phyloP scores from a whole-genome alignment of 2,113 vertebrate genomes.

The Genyomyrus donnyi region DNA sequence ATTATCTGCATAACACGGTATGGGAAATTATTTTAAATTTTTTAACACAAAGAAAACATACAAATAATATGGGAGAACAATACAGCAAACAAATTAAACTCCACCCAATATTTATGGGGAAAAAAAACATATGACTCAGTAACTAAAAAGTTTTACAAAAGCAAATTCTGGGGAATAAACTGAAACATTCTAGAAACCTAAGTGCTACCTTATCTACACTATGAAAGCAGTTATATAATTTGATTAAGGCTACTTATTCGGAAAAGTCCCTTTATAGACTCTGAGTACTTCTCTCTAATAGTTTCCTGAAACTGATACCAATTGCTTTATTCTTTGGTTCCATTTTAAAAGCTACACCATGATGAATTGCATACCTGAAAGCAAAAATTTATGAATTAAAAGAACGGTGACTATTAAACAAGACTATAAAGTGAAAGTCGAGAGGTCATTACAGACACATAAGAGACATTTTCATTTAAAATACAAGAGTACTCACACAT shows the following conservation, averaged over 20 bases:
- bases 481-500: neutral
- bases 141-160: neutral
- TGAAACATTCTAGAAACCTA: neutral
- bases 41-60: neutral
- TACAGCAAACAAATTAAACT: neutral
- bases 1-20: neutral
- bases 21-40: neutral
- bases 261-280: neutral
- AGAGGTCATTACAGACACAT: neutral
- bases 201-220: neutral
- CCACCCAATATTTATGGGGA: neutral
- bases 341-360: neutral
- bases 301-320: neutral
- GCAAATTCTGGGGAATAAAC: neutral
- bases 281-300: neutral
- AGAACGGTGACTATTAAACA: neutral
- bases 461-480: neutral
- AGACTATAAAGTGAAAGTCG: neutral
- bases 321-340: neutral
- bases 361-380: neutral
- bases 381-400: neutral
- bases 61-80: neutral
- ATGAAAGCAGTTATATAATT: neutral
- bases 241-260: neutral
- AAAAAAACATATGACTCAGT: neutral